Evolutionary conservation across 2,888 invertebrate species (phyloP).

Genomic region (Ectemnius cavifrons): DNA sequence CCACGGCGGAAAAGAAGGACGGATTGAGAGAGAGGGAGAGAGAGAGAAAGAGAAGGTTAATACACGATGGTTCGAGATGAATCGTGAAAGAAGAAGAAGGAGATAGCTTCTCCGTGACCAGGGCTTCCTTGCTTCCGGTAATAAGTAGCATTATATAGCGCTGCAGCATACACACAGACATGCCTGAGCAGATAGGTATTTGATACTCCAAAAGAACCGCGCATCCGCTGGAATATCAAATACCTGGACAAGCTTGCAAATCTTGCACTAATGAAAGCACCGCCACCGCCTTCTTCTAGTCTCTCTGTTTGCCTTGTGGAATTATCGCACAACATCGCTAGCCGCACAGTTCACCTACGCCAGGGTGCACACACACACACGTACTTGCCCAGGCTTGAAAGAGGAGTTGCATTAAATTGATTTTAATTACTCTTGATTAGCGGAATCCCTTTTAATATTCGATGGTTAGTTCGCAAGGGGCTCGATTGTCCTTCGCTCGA

Average conservation of each 20-base stretch:
- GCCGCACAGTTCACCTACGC: too few relatives aligned
- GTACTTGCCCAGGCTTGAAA: not conserved
- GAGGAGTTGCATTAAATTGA: not conserved
- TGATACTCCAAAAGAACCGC: too few relatives aligned
- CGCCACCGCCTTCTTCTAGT: too few relatives aligned
- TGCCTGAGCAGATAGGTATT: too few relatives aligned
- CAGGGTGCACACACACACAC: too few relatives aligned
- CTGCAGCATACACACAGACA: not conserved
- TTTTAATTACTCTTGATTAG: slow-evolving; percentile 1
- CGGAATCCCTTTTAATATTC: not conserved
- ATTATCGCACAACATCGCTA: too few relatives aligned
- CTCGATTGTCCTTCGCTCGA: not conserved
- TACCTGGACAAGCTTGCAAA: too few relatives aligned
- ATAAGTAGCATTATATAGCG: slow-evolving; percentile 1
- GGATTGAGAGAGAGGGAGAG: not conserved
- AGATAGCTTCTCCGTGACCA: slow-evolving; percentile 9
- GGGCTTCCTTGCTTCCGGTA: slow-evolving; percentile 44
- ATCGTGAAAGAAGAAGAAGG: slow-evolving; percentile 18
- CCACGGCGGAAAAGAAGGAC: slow-evolving; percentile 10
- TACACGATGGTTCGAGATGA: slow-evolving; percentile 50
- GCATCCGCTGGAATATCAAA: too few relatives aligned
- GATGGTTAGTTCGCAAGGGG: not conserved
- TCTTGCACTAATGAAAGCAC: too few relatives aligned
- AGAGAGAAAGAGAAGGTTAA: slow-evolving; percentile 46
- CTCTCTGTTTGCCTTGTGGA: too few relatives aligned